These are phyloP conservation scores for Congeria kusceri DNA, from an alignment of 2,888 invertebrate genomes.

Conservation along the genomic window DNA sequence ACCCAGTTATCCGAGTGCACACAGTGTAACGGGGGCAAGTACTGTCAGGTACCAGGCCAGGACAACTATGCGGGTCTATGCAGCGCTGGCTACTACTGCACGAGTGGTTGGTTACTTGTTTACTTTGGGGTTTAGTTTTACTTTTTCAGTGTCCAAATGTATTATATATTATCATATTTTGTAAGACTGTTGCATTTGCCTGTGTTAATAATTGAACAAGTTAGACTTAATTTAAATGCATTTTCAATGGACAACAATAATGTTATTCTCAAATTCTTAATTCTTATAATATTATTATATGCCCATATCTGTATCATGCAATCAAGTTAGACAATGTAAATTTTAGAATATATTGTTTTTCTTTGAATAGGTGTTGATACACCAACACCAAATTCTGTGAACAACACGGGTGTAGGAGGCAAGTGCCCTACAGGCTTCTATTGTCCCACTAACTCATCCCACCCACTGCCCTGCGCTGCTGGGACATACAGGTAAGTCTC, in stretches of 20 bases:
- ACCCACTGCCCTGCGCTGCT: slow-evolving; percentile 77
- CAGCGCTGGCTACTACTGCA: slow-evolving; percentile 82
- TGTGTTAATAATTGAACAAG: too few relatives aligned
- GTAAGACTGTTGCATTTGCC: too few relatives aligned
- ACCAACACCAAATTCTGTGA: slow-evolving; percentile 75
- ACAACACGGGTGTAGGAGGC: slow-evolving; percentile 80
- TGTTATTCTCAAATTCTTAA: too few relatives aligned
- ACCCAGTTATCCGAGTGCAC: slow-evolving; percentile 77
- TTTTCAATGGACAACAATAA: too few relatives aligned
- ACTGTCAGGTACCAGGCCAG: slow-evolving; percentile 77
- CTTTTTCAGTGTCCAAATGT: too few relatives aligned
- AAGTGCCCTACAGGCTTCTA: slow-evolving; percentile 80
- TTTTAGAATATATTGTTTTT: too few relatives aligned
- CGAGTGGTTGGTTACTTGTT: slow-evolving; percentile 68
- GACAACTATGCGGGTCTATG: slow-evolving; percentile 76
- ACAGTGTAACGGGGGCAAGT: slow-evolving; percentile 82
- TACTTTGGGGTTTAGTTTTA: too few relatives aligned
- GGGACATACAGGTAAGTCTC: slow-evolving; percentile 78
- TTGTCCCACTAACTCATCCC: slow-evolving; percentile 77
- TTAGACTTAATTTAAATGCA: too few relatives aligned
- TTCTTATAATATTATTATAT: too few relatives aligned
- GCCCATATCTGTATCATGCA: too few relatives aligned
- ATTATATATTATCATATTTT: too few relatives aligned
- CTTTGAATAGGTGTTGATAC: slow-evolving; percentile 77
- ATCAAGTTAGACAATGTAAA: too few relatives aligned